A percentile compares a stretch with the other conserved stretches of the same genome.
phyloP scores from a whole-genome alignment of 2,113 vertebrate genomes.

The Lasiurus borealis region DNA sequence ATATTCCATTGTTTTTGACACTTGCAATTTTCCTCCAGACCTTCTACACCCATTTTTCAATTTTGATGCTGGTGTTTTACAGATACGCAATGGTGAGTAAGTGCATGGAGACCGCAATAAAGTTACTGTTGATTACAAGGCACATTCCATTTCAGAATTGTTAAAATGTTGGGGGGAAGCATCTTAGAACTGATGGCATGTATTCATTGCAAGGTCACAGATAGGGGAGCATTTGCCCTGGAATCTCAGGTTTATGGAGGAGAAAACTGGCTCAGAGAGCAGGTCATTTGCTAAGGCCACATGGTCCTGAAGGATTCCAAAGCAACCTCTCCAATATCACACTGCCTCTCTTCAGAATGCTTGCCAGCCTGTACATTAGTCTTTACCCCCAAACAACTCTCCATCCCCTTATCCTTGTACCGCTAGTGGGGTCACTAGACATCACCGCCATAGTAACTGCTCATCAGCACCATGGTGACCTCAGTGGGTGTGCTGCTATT shows the following conservation, averaged over 20 bases:
- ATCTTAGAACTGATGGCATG: neutral
- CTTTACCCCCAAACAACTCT: neutral
- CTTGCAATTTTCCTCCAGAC: neutral
- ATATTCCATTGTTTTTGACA: neutral
- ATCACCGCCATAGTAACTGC: neutral
- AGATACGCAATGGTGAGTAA: neutral
- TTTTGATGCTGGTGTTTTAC: neutral
- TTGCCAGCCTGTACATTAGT: neutral
- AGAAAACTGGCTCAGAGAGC: neutral
- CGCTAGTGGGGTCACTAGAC: neutral
- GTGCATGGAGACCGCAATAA: neutral
- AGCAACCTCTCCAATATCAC: neutral
- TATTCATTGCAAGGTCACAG: neutral
- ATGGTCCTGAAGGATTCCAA: neutral
- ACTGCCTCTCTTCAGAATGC: neutral
- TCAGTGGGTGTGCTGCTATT: constrained; percentile 37
- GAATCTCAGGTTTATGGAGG: constrained; percentile 1
- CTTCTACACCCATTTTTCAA: neutral
- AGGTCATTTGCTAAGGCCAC: neutral
- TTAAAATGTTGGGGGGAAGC: neutral
- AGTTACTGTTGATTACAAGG: constrained; percentile 11
- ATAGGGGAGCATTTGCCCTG: neutral
- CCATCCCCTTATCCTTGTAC: neutral
- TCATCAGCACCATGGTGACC: neutral
- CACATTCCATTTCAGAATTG: neutral